Percentiles rank a stretch among this genome's conserved stretches.
These are phyloP conservation scores for Listronotus bonariensis DNA, from an alignment of 1,140 invertebrate species.

Conservation along the genomic window DNA sequence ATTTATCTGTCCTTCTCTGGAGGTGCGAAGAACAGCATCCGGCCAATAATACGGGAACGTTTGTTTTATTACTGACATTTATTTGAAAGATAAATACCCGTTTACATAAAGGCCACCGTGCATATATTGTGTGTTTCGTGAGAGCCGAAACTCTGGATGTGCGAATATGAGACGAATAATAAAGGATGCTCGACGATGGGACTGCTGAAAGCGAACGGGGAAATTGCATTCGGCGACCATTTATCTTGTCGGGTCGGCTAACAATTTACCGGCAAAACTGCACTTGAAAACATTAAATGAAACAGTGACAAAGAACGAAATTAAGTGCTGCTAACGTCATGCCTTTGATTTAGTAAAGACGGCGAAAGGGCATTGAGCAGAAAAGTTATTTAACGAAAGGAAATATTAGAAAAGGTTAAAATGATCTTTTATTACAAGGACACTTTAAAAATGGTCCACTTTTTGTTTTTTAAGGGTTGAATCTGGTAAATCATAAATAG, in stretches of 20 bases:
- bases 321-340: no score
- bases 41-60: constrained; percentile 10
- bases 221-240: constrained; percentile 7
- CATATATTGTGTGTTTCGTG: constrained; percentile 10
- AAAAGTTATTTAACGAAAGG: no score
- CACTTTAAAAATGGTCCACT: no score
- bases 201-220: constrained; percentile 7
- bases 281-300: constrained; percentile 5
- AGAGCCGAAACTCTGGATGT: not conserved
- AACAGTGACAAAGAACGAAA: no score
- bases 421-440: no score
- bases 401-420: no score
- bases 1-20: constrained; percentile 6
- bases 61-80: constrained; percentile 13
- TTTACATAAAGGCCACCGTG: constrained; percentile 6
- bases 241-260: constrained; percentile 1
- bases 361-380: no score
- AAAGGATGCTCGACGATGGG: constrained; percentile 7
- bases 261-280: constrained; percentile 14
- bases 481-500: no score
- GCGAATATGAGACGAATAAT: constrained; percentile 10
- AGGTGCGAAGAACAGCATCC: constrained; percentile 9
- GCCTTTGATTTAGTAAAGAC: no score
- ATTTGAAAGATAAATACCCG: constrained; percentile 12
- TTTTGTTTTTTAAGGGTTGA: no score